phyloP scores from a whole-genome alignment of 2,113 vertebrate genomes.

The Holacanthus passer region DNA sequence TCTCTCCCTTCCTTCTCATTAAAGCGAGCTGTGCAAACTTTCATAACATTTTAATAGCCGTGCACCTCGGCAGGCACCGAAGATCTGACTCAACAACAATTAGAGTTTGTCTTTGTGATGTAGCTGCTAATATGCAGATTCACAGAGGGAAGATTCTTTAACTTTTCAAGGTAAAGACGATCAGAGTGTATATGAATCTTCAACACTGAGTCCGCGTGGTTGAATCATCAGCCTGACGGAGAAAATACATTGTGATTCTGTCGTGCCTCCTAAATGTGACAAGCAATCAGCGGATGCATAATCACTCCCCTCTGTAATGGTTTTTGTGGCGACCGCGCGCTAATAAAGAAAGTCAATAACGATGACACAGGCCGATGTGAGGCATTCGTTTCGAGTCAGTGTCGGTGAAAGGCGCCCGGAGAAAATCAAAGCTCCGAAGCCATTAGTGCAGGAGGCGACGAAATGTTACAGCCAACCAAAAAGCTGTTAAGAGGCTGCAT shows the following conservation, averaged over 20 bases:
- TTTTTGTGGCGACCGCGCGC: conserved; percentile 10
- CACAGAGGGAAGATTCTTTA: conserved; percentile 5
- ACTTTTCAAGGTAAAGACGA: conserved; percentile 1
- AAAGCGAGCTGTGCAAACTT: conserved; percentile 51
- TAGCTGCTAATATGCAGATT: conserved; percentile 21
- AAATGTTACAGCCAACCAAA: neutral
- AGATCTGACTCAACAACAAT: conserved; percentile 59
- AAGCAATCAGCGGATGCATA: conserved; percentile 35
- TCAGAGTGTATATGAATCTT: neutral
- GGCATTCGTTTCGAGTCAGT: conserved; percentile 32
- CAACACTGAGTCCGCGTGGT: no score
- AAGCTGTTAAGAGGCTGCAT: conserved; percentile 2
- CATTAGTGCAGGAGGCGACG: conserved; percentile 28
- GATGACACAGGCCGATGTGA: conserved; percentile 22
- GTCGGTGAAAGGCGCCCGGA: conserved; percentile 27
- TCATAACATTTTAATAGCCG: conserved; percentile 70
- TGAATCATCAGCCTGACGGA: conserved; percentile 34
- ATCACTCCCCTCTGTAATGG: conserved; percentile 42
- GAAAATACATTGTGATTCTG: conserved; percentile 22
- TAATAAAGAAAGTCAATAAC: conserved; percentile 52
- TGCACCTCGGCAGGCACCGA: neutral
- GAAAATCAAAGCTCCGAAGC: conserved; percentile 43
- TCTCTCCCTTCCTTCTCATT: conserved; percentile 56
- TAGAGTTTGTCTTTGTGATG: conserved; percentile 34
- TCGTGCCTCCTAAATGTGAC: conserved; percentile 30